Base-by-base conservation (phyloP, 2,797 vertebrate species). In the Triplophysa yarkandensis region DNA sequence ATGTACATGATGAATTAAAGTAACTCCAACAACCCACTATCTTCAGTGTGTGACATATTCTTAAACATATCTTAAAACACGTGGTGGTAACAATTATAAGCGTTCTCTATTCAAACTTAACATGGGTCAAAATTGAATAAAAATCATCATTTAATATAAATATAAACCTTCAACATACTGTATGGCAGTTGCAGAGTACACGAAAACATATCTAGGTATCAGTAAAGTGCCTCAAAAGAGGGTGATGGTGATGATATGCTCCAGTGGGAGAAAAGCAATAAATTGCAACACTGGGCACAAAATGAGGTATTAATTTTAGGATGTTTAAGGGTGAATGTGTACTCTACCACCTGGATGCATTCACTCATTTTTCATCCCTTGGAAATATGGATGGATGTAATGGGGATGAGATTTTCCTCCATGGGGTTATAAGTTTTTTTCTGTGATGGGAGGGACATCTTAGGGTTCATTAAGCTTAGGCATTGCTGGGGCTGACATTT, bases 251-350 rank as follows among this genome's bases (percentile, higher is more conserved):
- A 36, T 62, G 58, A 71, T 71, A 67, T 23, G 5, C 30, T 2
- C 0, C 21, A 60, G 54, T 69, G 83, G 65, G 82, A 89, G 86
- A 87, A 87, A 83, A 71, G 84, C 83, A 23, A 88, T 87, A 82
- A 89, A 87, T 81, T 74, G 85, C 83, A 79, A 76, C 69, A 44
- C 79, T 80, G 71, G 81, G 77, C 54, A 77, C 83, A 84, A 87
- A 88, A 89, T 84, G 86, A 88, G 83, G 86, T 84, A 85, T 87
- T 86, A 85, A 74, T 85, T 83, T 86, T 83, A 83, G 79, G 79
- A 74, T 44, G 78, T 84, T 80, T 79, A 70, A 83, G 81, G 21
- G 8, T 58, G 36, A 78, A 65, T 8, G n/a, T 6, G 4, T 50
- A 43, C 64, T 50, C 11, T 27, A 16, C 60, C 48, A 80, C 79